Percentiles rank a stretch among this genome's conserved stretches.
phyloP scores from a whole-genome alignment of 2,888 invertebrate genomes.

The Ennomos quercinarius region DNA sequence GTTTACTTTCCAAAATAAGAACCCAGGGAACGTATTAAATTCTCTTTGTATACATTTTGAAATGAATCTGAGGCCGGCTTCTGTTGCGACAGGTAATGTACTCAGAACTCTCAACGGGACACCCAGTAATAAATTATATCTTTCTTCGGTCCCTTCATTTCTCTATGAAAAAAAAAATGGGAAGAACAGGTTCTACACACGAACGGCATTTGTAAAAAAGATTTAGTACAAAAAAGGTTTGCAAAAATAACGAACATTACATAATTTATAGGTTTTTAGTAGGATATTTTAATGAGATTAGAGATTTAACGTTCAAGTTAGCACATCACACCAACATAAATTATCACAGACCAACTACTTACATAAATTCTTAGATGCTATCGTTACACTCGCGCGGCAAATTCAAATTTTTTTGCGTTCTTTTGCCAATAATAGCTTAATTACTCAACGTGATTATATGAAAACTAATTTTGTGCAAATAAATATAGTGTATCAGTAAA shows the following conservation, averaged over 20 bases:
- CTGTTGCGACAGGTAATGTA: conserved; percentile 42
- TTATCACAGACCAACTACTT: too few species aligned
- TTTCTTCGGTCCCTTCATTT: conserved; percentile 51
- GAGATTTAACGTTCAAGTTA: too few species aligned
- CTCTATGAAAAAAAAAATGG: conserved; percentile 48
- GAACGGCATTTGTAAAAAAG: background rate
- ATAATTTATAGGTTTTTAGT: conserved; percentile 34
- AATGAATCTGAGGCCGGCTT: conserved; percentile 41
- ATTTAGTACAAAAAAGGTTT: conserved; percentile 9
- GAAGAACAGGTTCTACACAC: conserved; percentile 10
- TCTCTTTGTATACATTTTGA: conserved; percentile 32
- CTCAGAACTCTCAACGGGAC: conserved; percentile 49
- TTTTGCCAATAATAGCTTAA: too few species aligned
- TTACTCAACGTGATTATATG: too few species aligned
- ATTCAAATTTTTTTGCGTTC: too few species aligned
- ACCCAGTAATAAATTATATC: conserved; percentile 57
- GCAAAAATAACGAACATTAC: conserved; percentile 1
- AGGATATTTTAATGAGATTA: background rate
- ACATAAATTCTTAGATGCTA: too few species aligned
- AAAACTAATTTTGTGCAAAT: too few species aligned
- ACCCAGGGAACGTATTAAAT: conserved; percentile 26
- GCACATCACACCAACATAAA: too few species aligned
- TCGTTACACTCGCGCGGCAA: too few species aligned
- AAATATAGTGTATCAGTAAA: too few species aligned
- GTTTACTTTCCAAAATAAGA: conserved; percentile 12